Evolutionary conservation across 2,888 invertebrate species (phyloP), one percentile per base, ranked within the genome.

Genomic region (Oligia latruncula): DNA sequence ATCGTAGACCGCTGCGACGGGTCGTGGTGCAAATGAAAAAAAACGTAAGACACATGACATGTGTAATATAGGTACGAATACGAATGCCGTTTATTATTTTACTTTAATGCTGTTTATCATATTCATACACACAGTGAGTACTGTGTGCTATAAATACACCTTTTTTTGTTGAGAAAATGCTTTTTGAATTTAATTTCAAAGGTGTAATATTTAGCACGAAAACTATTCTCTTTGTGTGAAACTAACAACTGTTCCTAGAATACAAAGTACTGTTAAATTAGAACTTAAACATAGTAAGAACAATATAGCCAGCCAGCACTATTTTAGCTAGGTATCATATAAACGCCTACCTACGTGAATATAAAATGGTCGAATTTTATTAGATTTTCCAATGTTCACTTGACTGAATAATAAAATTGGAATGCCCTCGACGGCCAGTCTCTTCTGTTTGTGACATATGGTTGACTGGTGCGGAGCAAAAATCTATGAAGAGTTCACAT

Each of bases 351-450:
- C 55, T 67, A 65, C 29, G 52, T 43, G 46, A 60, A 71, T 78
- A 82, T 79, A 79, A 79, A 81, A 77, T 74, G 64, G 29, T 70
- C 64, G 35, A 67, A n/a, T 81, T 89, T 81, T 82, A 81, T 89
- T 89, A 81, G 85, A 77, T 78, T 87, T 88, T 85, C 65, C 81
- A 81, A 71, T 78, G 80, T 80, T 73, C 81, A 82, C 77, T 89
- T 85, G 80, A 80, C 73, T 85, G 78, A 77, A 87, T 74, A 89
- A 80, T 89, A 71, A 81, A 85, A 87, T 77, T 71, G 68, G 77
- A 74, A 82, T 85, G 71, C 74, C 76, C 77, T 81, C 67, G 85
- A 74, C 78, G 67, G 52, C 70, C 75, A 20, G 78, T 75, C 65
- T 71, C 78, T 76, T 29, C 81, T 87, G 80, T 84, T 76, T 87